Evolutionary conservation across 2,797 vertebrate genomes (phyloP).

Genomic region (Cuniculus paca): DNA sequence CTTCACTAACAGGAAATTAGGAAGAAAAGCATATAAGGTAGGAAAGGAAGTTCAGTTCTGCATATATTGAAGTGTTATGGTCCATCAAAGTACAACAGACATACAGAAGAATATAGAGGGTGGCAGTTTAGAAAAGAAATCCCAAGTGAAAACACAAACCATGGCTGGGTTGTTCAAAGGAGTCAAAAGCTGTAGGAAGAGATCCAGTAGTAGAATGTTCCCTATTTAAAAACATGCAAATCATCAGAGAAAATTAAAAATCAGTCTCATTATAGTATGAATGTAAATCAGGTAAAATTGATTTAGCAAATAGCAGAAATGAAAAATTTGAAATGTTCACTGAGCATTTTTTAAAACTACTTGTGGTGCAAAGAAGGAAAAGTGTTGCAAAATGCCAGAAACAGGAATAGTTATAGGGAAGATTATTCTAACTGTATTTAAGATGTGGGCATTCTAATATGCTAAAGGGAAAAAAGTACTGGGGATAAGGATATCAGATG

Average conservation of each 20-base stretch:
- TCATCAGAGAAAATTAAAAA: not conserved
- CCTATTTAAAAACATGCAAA: not conserved
- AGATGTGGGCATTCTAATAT: not conserved
- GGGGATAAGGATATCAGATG: not conserved
- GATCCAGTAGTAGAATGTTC: not conserved
- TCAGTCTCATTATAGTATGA: not conserved
- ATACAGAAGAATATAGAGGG: not conserved
- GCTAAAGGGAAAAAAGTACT: not conserved
- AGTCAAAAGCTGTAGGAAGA: not conserved
- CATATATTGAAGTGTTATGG: not conserved
- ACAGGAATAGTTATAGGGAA: not conserved
- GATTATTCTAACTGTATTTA: not conserved
- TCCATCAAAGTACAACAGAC: not conserved
- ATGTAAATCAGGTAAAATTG: constrained; percentile 24
- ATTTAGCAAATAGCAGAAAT: constrained; percentile 1
- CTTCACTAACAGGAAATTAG: not conserved
- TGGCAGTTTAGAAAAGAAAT: not conserved
- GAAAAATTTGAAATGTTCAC: constrained; percentile 15
- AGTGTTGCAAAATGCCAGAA: not conserved
- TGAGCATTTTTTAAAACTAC: not conserved
- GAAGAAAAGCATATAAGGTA: not conserved
- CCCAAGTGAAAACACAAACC: not conserved
- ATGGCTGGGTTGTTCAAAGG: not conserved
- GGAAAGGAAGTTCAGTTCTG: not conserved
- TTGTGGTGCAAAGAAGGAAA: not conserved